Evolutionary conservation across 37 sponge, comb jelly and placozoan species (phyloP), one percentile per base, ranked within the genome.

Genomic region (Beroe forskalii): DNA sequence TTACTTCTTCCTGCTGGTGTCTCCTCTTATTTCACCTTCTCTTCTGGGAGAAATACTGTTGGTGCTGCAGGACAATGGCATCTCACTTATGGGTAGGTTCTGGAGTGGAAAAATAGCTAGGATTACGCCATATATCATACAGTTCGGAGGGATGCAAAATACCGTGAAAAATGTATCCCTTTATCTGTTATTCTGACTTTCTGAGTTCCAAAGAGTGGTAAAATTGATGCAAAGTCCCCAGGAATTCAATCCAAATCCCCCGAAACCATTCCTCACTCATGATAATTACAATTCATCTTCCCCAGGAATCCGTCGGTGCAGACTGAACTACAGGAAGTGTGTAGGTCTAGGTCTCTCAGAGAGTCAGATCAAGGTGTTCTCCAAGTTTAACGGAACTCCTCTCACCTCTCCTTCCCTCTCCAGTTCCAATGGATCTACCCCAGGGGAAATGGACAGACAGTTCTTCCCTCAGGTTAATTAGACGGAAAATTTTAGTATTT

Each of bases 381-480:
- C 86, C 30, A 80, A 80, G 86, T 80, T 80, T 80, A 80, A 80
- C 55, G 86, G 86, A 24, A 80, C 86, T 25, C 86, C 86, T 25
- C 86, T 80, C 31, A 80, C 86, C 55, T 80, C 86, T n/a, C 86
- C 86, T n/a, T 80, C 86, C 6, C 86, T 80, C 23, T 80, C 86
- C 24, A 80, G 86, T n/a, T 80, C 86, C 40, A 80, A 80, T 43
- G 86, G 86, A n/a, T 80, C 86, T 25, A 80, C 86, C 40, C 86
- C 86, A 2, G 55, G 86, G 0, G 55, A 44, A 24, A 64, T 22
- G 14, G 86, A 80, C 24, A 41, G 86, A 80, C 86, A 80, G 55
- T 44, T 80, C 55, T 80, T 80, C 86, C 86, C 86, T 44, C 72
- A 69, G 72, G 72, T 63, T 9, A n/a, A n/a, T n/a, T n/a, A n/a